Base-by-base conservation (phyloP, 2,797 vertebrate species). In the Chelon auratus region DNA sequence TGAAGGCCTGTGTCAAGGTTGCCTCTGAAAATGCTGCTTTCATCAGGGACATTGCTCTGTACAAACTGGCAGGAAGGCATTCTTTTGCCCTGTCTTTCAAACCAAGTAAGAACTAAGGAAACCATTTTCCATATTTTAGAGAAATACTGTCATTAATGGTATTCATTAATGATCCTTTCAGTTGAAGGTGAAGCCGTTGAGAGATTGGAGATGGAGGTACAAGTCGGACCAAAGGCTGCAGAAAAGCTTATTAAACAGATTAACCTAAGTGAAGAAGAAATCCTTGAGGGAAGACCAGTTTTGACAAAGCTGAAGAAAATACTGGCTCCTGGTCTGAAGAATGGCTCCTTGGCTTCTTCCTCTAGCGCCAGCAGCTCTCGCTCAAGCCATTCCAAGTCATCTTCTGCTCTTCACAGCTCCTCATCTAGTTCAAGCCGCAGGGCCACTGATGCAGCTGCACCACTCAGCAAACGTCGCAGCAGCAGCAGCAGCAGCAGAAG, bases 151-250 rank as follows among this genome's bases (percentile, higher is more conserved):
- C 42, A 17, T 9, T 51, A 33, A 60, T 70, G 77, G 86, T 54
- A 76, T 0, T 72, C 69, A 68, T 60, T 50, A 45, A 76, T 82
- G 79, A 18, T 2, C 39, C 6, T 78, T 90, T 22, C 51, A 94
- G 93, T 50, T 88, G 85, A 89, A 75, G 95, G 90, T 66, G 82
- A 83, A 79, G 65, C 65, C 5, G 64, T 96, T 14, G 94, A 96
- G 83, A 96, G 88, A 90, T 90, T 97, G 52, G 90, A 93, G 79
- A n/a, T 96, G 80, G 95, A 97, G 76, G 65, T 96, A 65, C 94
- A 96, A 47, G 62, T 93, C 62, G 95, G 95, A 82, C 85, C 92
- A 8, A 93, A 74, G 77, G 93, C 95, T 75, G 92, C 91, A 81
- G 92, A 94, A 51, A 96, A 93, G 89, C 90, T 96, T 66, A 77